These are phyloP conservation scores for Apoda limacodes DNA, from an alignment of 2,888 invertebrate species.

Conservation along the genomic window DNA sequence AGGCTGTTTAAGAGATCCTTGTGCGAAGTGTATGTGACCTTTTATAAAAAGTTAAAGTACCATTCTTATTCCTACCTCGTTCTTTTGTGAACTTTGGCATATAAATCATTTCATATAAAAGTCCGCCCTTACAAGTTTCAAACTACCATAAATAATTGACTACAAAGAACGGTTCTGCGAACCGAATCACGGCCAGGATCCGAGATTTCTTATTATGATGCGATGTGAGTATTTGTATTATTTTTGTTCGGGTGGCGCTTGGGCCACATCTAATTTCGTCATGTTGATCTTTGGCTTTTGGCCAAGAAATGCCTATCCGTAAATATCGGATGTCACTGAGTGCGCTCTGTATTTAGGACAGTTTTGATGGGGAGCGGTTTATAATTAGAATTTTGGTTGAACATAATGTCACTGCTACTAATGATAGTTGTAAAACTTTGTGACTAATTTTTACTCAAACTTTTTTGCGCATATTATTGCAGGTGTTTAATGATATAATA, in stretches of 20 bases:
- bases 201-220: slow-evolving; percentile 1
- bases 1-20: too few species aligned
- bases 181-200: too few species aligned
- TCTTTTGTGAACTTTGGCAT: slow-evolving; percentile 5
- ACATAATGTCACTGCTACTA: too few species aligned
- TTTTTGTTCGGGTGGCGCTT: slow-evolving; percentile 39
- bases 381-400: too few species aligned
- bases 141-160: neutral
- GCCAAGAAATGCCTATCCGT: slow-evolving; percentile 51
- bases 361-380: slow-evolving; percentile 46
- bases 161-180: neutral
- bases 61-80: too few species aligned
- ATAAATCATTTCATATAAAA: neutral
- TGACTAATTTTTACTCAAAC: too few species aligned
- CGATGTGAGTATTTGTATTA: neutral
- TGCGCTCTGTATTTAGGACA: slow-evolving; percentile 59
- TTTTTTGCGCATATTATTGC: too few species aligned
- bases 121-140: neutral
- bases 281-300: slow-evolving; percentile 40
- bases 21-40: too few species aligned
- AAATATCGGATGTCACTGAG: slow-evolving; percentile 50
- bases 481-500: too few species aligned
- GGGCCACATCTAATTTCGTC: slow-evolving; percentile 40
- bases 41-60: slow-evolving; percentile 1
- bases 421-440: too few species aligned